These are phyloP conservation scores for Anthopleura sola DNA, from an alignment of 64 coral and sea anemone species.

Conservation along the genomic window DNA sequence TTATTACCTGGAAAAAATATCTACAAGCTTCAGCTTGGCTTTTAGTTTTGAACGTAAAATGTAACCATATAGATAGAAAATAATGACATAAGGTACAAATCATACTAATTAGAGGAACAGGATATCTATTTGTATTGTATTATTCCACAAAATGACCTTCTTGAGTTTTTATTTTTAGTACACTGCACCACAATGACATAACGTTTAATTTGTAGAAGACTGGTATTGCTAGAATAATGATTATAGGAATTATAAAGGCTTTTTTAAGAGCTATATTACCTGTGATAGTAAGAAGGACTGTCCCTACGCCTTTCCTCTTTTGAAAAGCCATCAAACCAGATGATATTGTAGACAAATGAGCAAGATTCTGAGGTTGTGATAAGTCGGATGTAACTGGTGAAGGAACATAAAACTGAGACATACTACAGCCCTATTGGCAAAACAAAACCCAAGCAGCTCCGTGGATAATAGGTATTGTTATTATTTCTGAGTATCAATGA, in stretches of 20 bases:
- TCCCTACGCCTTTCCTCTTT: conserved; percentile 59
- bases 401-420: conserved; percentile 9
- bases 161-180: too few relatives aligned
- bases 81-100: too few relatives aligned
- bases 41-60: too few relatives aligned
- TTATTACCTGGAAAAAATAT: too few relatives aligned
- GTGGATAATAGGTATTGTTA: not conserved
- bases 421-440: not conserved
- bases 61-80: too few relatives aligned
- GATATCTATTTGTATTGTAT: too few relatives aligned
- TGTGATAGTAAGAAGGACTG: conserved; percentile 68
- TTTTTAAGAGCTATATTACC: conserved; percentile 14
- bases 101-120: too few relatives aligned
- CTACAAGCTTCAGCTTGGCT: too few relatives aligned
- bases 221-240: too few relatives aligned
- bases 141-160: too few relatives aligned
- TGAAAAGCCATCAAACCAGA: conserved; percentile 74
- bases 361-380: not conserved
- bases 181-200: too few relatives aligned
- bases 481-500: not conserved
- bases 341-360: conserved; percentile 61
- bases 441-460: not conserved
- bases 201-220: too few relatives aligned
- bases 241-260: not conserved
- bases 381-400: not conserved